These are phyloP conservation scores for Plectus sambesii DNA, from an alignment of 1,140 invertebrate species.

Conservation along the genomic window DNA sequence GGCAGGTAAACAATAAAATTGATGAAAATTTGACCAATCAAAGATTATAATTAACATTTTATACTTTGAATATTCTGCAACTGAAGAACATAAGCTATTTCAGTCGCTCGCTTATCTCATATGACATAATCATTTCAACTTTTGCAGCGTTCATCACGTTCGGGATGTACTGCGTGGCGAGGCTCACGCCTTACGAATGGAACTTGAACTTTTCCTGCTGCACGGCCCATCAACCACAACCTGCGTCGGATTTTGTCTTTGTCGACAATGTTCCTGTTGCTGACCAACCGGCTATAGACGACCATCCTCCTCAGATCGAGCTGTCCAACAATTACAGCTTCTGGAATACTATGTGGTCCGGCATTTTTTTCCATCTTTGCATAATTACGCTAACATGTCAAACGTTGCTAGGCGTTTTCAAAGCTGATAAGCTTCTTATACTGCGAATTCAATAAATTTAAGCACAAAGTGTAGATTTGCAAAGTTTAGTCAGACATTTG, in stretches of 20 bases:
- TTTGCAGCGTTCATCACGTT: constrained; percentile 52
- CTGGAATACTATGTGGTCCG: constrained; percentile 43
- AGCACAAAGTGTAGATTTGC: too few relatives aligned
- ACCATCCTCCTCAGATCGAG: constrained; percentile 37
- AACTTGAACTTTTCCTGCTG: constrained; percentile 54
- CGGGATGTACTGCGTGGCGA: constrained; percentile 68
- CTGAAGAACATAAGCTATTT: too few relatives aligned
- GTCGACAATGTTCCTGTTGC: constrained; percentile 35
- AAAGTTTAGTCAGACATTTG: too few relatives aligned
- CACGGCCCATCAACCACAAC: constrained; percentile 51
- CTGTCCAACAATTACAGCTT: constrained; percentile 49
- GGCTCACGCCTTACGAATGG: constrained; percentile 57
- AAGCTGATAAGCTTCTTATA: too few relatives aligned
- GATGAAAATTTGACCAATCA: too few relatives aligned
- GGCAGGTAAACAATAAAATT: constrained; percentile 35
- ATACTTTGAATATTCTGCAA: too few relatives aligned
- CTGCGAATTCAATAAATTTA: too few relatives aligned
- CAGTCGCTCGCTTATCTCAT: too few relatives aligned
- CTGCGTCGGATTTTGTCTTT: constrained; percentile 46
- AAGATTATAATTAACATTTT: too few relatives aligned
- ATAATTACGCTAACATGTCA: too few relatives aligned
- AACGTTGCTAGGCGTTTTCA: too few relatives aligned
- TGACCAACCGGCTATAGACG: constrained; percentile 48
- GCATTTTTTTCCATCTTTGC: constrained; percentile 5
- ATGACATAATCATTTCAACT: constrained; percentile 47